Evolutionary conservation across 1,140 invertebrate species (phyloP), one percentile per base, ranked within the genome.

Genomic region (Seison nebaliae): DNA sequence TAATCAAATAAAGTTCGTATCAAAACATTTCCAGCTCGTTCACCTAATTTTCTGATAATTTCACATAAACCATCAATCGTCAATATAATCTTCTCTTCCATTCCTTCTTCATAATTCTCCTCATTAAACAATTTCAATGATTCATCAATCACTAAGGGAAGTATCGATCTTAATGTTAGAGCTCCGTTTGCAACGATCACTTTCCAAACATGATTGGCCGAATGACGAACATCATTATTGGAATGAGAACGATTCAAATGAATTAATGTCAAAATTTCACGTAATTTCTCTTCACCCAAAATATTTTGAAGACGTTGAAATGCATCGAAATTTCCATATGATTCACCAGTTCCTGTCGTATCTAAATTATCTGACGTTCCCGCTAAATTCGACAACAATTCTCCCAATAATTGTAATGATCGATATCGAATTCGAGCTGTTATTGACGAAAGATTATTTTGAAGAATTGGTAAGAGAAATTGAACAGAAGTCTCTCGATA

Each of bases 321-420:
- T 0, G 88, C 93, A 35, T 86, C 88, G 61, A 96, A 91, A 55
- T 93, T 96, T 52, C 96, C 88, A 59, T 96, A 88, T 54, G 96
- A 88, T 47, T 74, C 76, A 3, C 80, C 79, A 2, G 83, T 93
- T 61, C 91, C 83, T 1, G 88, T 94, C 11, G 78, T n/a, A n/a
- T n/a, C n/a, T 86, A 81, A 94, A 94, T 61, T 96, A 96, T 31
- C 86, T 86, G 35, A 79, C 77, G 0, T 94, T 83, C 38, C 83
- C 81, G 57, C 42, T 14, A 39, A 98, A 80, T 41, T 80, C 71
- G 55, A 98, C 9, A 98, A 57, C 26, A 98, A 62, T 57, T 96
- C 91, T 16, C 91, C 88, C 6, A 98, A 61, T 4, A 98, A 61
- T 54, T 94, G 83, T 8, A 98, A 80, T 0, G 83, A 91, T 46